These are phyloP conservation scores for Aegotheles bennettii DNA, from an alignment of 2,113 vertebrate species.

Conservation along the genomic window DNA sequence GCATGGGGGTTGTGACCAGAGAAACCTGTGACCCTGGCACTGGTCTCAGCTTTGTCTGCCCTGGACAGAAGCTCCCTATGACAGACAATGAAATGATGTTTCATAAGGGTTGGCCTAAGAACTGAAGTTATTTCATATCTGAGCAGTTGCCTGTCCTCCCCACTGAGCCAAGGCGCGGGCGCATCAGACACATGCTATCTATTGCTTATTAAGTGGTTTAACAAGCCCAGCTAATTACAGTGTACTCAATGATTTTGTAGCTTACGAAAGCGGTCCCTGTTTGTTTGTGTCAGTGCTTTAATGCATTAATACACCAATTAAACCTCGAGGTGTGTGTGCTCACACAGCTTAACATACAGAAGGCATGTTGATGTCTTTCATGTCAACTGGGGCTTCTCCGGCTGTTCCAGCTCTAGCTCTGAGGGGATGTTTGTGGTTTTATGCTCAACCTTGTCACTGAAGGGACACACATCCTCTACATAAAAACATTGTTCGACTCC, in stretches of 20 bases:
- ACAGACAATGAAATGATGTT: background rate
- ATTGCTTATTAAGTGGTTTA: conserved; percentile 34
- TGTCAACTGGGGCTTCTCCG: background rate
- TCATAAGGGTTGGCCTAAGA: background rate
- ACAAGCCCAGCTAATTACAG: conserved; percentile 18
- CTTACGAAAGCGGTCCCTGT: conserved; percentile 14
- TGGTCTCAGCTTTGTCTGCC: background rate
- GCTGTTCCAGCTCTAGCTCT: background rate
- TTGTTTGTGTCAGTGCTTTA: conserved; percentile 49
- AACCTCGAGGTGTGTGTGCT: background rate
- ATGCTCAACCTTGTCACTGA: background rate
- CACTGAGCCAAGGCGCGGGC: background rate
- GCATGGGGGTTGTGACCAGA: background rate
- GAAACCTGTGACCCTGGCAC: background rate
- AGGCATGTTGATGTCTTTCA: background rate
- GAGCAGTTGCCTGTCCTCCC: background rate
- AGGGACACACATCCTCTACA: background rate
- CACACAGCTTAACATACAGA: background rate
- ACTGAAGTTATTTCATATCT: background rate
- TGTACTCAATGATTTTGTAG: conserved; percentile 31
- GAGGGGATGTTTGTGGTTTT: background rate
- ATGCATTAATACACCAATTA: conserved; percentile 29
- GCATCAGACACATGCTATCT: background rate
- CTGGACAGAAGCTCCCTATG: background rate
- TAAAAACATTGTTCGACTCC: background rate